A percentile compares a stretch with the other conserved stretches of the same genome.
Conservation (phyloP, 2,113 vertebrate genomes). For the Mixornis gularis region DNA sequence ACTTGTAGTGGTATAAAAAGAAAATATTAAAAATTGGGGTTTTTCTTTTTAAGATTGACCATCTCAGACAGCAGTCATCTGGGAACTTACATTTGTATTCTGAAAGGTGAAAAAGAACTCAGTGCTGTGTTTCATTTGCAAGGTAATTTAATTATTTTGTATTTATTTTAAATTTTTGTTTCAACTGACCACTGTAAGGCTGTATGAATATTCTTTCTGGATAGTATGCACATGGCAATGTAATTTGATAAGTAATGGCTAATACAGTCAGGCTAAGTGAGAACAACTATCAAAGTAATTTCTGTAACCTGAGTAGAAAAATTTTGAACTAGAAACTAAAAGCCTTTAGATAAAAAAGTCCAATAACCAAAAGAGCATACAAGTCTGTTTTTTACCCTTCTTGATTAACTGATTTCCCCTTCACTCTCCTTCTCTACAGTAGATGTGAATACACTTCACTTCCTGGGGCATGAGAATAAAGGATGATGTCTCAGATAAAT, state of each 20-base stretch:
- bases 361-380: background rate
- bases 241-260: background rate
- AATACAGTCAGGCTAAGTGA: background rate
- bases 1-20: background rate
- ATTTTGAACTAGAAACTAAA: background rate
- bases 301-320: background rate
- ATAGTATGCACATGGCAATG: background rate
- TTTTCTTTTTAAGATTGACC: slow-evolving; percentile 21
- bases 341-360: background rate
- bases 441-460: background rate
- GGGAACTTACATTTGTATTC: slow-evolving; percentile 66
- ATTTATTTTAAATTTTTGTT: slow-evolving; percentile 2
- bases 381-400: background rate
- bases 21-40: background rate
- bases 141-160: slow-evolving; percentile 53
- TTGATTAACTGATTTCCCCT: background rate
- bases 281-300: background rate
- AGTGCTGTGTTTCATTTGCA: slow-evolving; percentile 61
- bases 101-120: slow-evolving; percentile 35
- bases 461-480: background rate
- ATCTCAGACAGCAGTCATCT: slow-evolving; percentile 32
- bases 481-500: background rate
- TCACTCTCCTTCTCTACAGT: background rate
- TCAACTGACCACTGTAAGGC: background rate
- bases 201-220: background rate